Conservation (phyloP, 2,797 vertebrate species). For the Cossypha polioptera region DNA sequence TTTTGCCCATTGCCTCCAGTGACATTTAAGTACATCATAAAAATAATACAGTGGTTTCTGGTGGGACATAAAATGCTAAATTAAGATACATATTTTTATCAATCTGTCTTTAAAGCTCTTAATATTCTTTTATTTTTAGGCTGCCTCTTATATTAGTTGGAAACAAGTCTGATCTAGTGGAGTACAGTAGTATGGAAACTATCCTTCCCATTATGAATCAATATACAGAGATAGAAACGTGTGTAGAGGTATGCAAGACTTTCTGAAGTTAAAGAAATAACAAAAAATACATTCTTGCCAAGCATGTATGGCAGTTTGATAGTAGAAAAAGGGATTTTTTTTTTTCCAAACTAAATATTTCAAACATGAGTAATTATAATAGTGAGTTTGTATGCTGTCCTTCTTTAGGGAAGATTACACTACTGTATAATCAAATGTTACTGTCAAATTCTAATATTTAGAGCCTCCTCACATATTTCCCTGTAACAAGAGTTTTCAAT, state of each 20-base stretch:
- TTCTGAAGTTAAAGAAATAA: neutral
- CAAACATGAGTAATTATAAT: neutral
- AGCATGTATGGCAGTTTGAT: neutral
- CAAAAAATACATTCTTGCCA: neutral
- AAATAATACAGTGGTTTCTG: neutral
- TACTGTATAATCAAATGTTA: neutral
- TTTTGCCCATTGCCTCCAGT: neutral
- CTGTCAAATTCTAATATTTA: neutral
- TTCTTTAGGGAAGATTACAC: neutral
- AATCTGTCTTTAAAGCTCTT: constrained; percentile 10
- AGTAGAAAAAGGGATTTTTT: neutral
- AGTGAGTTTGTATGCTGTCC: neutral
- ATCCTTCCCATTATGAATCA: constrained; percentile 98
- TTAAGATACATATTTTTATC: neutral
- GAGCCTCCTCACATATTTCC: neutral
- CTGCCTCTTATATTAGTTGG: constrained; percentile 95
- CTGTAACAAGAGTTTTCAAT: neutral
- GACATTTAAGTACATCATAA: neutral
- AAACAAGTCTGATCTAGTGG: constrained; percentile 95
- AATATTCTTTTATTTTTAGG: constrained; percentile 73
- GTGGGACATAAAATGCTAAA: neutral
- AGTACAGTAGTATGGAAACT: constrained; percentile 97
- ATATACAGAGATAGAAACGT: constrained; percentile 95
- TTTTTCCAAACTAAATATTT: neutral
- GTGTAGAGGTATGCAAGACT: constrained; percentile 87